phyloP scores from a whole-genome alignment of 2,113 vertebrate genomes.

The Apeltes quadracus region DNA sequence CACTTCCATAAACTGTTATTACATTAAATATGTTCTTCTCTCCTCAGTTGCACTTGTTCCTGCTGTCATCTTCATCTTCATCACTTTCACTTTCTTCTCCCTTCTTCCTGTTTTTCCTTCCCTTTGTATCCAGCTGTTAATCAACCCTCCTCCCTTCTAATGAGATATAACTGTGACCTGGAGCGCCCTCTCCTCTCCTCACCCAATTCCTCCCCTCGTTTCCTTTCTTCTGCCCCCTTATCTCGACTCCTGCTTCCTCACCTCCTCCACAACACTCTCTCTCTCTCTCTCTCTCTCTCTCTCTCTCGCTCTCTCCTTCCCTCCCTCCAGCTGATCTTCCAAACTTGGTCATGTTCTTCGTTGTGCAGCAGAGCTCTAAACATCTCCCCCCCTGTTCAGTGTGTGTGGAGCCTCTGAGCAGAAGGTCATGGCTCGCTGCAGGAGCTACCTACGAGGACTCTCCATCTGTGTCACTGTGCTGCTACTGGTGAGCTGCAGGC shows the following conservation, averaged over 20 bases:
- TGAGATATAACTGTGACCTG: background rate
- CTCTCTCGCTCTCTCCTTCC: background rate
- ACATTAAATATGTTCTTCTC: background rate
- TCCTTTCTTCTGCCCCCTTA: background rate
- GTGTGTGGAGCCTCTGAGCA: slow-evolving; percentile 42
- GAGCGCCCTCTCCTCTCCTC: background rate
- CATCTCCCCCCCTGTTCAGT: slow-evolving; percentile 57
- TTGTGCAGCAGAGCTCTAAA: slow-evolving; percentile 69
- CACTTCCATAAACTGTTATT: too few species aligned
- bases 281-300: background rate
- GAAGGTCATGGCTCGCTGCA: slow-evolving; percentile 71
- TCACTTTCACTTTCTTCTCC: slow-evolving; percentile 21
- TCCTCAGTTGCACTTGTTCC: background rate
- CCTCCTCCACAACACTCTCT: background rate
- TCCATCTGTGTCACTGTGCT: slow-evolving; percentile 74
- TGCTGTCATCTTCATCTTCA: slow-evolving; percentile 5
- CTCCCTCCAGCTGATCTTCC: slow-evolving; percentile 62
- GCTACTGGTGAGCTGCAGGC: slow-evolving; percentile 68
- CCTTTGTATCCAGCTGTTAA: background rate
- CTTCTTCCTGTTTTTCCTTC: background rate
- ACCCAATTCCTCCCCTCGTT: background rate
- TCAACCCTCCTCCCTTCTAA: background rate
- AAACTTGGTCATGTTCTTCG: slow-evolving; percentile 80
- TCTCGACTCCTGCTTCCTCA: background rate
- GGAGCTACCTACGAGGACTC: slow-evolving; percentile 73